Evolutionary conservation across 2,113 vertebrate species (phyloP), one percentile per base, ranked within the genome.

Genomic region (Chauna torquata): DNA sequence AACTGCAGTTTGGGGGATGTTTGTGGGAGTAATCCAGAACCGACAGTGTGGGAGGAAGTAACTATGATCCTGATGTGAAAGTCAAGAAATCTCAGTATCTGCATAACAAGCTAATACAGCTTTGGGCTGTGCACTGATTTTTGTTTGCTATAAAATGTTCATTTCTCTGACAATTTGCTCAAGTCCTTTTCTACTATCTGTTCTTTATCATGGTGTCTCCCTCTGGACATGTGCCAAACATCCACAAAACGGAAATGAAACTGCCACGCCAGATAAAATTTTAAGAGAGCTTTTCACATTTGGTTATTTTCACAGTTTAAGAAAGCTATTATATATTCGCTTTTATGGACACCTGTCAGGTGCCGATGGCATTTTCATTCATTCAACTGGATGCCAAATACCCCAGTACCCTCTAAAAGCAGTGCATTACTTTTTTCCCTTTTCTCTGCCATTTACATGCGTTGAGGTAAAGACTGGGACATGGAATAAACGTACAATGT

Each of bases 211-310:
- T 3, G 34, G 69, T 88, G 47, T 95, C 79, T 97, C 91, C 82
- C 70, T 75, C 86, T 96, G 96, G 96, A 96, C 83, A 88, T 62
- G 45, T 91, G 94, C 91, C 96, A 96, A 88, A 93, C 92, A 95
- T 96, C 92, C 71, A 88, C 80, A 97, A 91, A 97, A 94, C 95
- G 94, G 91, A 97, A 97, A 92, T 94, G 93, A 97, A 96, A 80
- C 96, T 98, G 70, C 96, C 92, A 96, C 90, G 86, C 83, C 76
- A 94, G 62, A 94, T 83, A 97, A 82, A 96, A 96, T 57, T 93
- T 96, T 92, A 94, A 95, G 82, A 94, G 79, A 98, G 69, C 52
- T 98, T 98, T 98, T 88, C 82, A 97, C 66, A 80, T 85, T 93
- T 91, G 24, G 65, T 97, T 96, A 77, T 96, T 97, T 96, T 97